A percentile compares a stretch with the other conserved stretches of the same genome.
Conservation (phyloP, 2,113 vertebrate genomes). For the Grallaria varia region DNA sequence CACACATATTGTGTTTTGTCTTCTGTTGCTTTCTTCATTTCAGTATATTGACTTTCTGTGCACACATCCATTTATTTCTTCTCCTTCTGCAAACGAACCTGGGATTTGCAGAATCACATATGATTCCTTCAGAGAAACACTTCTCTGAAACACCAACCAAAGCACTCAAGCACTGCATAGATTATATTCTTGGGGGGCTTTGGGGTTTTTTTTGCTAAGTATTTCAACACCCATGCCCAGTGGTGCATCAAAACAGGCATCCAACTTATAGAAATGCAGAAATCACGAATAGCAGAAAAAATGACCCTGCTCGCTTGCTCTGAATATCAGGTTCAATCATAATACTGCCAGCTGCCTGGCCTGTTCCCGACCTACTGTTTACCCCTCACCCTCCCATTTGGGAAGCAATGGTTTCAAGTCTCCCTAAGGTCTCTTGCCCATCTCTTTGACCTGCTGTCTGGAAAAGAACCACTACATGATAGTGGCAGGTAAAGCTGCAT, state of each 20-base stretch:
- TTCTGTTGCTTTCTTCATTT: constrained; percentile 38
- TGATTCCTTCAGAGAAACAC: not conserved
- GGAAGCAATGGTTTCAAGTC: not conserved
- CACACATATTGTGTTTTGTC: constrained; percentile 40
- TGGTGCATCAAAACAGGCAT: not conserved
- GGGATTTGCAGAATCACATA: constrained; percentile 14
- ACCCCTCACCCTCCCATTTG: not conserved
- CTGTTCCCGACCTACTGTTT: not conserved
- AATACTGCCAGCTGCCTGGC: not conserved
- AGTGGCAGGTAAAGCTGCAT: not conserved
- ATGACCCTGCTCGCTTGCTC: not conserved
- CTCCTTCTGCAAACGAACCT: constrained; percentile 24
- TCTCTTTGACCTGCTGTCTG: not conserved
- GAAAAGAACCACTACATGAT: not conserved
- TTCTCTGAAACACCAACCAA: not conserved
- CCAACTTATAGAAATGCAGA: not conserved
- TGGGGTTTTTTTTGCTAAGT: not conserved
- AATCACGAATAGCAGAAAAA: not conserved
- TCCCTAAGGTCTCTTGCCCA: not conserved
- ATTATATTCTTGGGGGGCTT: not conserved
- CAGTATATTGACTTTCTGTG: not conserved
- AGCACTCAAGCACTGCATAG: not conserved
- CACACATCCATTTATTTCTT: constrained; percentile 8
- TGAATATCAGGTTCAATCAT: not conserved
- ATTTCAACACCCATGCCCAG: not conserved